Evolutionary conservation across 2,113 vertebrate species (phyloP), one percentile per base, ranked within the genome.

Genomic region (Zosterops hypoxanthus): DNA sequence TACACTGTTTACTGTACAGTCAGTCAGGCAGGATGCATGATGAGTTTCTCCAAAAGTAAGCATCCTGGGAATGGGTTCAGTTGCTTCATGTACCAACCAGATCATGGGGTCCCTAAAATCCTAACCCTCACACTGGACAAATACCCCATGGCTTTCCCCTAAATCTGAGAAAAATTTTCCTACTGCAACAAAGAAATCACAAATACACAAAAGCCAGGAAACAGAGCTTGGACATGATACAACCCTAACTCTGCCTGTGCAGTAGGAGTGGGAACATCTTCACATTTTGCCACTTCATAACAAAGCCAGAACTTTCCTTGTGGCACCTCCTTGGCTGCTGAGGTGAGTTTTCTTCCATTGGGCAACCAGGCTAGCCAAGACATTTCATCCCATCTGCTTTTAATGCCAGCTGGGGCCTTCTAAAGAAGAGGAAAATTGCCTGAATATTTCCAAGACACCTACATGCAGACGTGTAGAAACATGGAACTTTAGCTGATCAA

Each of bases 211-310:
- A 86, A 78, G 5, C 14, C 63, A 94, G 39, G 57, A 60, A 85
- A 65, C 2, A 8, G 12, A 73, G 36, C 34, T 11, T 39, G 29
- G 59, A 60, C 20, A 47, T 0, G 0, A 14, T 15, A 80, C 0
- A 5, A 61, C 11, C 14, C 46, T 31, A 75, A 34, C 49, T 75
- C 33, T 53, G 28, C 7, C 75, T 4, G 0, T 26, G 50, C 68
- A 42, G 59, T 11, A 41, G n/a, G 79, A 72, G 34, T 33, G 39
- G 59, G 34, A 77, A 82, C 12, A 53, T 56, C 23, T 36, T 23
- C 14, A 41, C 18, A 11, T 7, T 82, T 77, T 46, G 36, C 16
- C 8, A 53, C 55, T 57, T 77, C 18, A 2, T n/a, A 79, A 69
- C 13, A 56, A 82, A 75, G 46, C 5, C 52, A 70, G 28, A 55